Base-by-base conservation (phyloP, 2,888 invertebrate genomes). In the Apodemia hepburni region DNA sequence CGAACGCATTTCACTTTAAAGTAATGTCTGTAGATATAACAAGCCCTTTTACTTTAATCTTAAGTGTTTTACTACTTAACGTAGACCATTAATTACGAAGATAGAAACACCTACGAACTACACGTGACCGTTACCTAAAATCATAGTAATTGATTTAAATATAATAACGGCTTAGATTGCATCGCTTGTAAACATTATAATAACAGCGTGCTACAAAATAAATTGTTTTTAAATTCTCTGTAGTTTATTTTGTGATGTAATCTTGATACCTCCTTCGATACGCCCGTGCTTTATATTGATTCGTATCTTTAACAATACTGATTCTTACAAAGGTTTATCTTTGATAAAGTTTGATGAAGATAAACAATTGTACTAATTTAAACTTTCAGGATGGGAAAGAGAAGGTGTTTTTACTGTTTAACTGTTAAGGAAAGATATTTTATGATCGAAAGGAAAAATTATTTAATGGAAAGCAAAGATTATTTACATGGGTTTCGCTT, bases 91-190 rank as follows among this genome's bases (percentile, higher is more conserved):
- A 85, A 89, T 90, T 88, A 86, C 74, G 75, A 73, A 72, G 71
- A 51, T 51, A 72, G 75, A 77, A 72, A 82, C 87, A 88, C 87
- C 85, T 81, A 87, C 88, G 68, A 49, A 18, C 54, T 71, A 71
- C 70, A 66, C 62, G 60, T 62, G 70, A 71, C 73, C 74, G 79
- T 78, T 81, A 42, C 42, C 42, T 15, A 42, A 83, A 81, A 88
- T 88, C 84, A 85, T 74, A 79, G 83, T 88, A 88, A 90, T 90
- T 87, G 89, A 87, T 85, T 87, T 87, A 84, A 88, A 87, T 86
- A 81, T 82, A 81, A 83, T 87, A 87, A 87, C 71, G 66, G 61
- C 70, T 73, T 78, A 84, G 54, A 54, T 54, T 54, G 54, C 54
- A 54, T 84, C 81, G 75, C 79, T 75, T 81, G 81, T 87, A 87